Base-by-base conservation (phyloP, 2,113 vertebrate genomes). In the Poicephalus gulielmi region DNA sequence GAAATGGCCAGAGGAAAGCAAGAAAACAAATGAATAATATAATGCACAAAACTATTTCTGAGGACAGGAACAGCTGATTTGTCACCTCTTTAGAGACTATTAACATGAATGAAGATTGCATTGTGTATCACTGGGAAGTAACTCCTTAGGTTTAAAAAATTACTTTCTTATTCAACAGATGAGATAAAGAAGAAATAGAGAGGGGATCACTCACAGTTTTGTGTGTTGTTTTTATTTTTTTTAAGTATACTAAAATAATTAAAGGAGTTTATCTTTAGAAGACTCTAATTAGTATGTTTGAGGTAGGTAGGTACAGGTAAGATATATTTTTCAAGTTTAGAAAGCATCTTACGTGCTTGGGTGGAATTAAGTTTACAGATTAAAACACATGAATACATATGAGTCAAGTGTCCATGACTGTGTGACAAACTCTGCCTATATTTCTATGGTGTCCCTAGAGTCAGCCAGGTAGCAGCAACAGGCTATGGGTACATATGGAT, bases 31-130 rank as follows among this genome's bases (percentile, higher is more conserved):
- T 71, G 55, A 88, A 92, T 86, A 86, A 93, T 53, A 31, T 30
- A 68, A 52, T 50, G 68, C 35, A 88, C 19, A 43, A 74, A 92
- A 89, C 66, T 84, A 4, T 93, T 96, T 90, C 35, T 84, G 83
- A 92, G 70, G 80, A 71, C 37, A 82, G 39, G 66, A 97, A 88
- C 94, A 96, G 73, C 86, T 95, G 94, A 37, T 83, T 81, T 94
- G 88, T 83, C 88, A 92, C 17, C 15, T 88, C 69, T 93, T 70
- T 17, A 60, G 60, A 78, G 60, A 81, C 86, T 96, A 81, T 92
- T 93, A 92, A 92, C 84, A 94, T 86, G 80, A 92, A 88, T 41
- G 66, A 92, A 95, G 88, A 93, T 76, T 94, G 46, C 35, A 35
- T 41, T 75, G 80, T 78, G 47, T 93, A 52, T 60, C 73, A 57